Conservation (phyloP, 2,113 vertebrate genomes). For the Cyprinodon variegatus region DNA sequence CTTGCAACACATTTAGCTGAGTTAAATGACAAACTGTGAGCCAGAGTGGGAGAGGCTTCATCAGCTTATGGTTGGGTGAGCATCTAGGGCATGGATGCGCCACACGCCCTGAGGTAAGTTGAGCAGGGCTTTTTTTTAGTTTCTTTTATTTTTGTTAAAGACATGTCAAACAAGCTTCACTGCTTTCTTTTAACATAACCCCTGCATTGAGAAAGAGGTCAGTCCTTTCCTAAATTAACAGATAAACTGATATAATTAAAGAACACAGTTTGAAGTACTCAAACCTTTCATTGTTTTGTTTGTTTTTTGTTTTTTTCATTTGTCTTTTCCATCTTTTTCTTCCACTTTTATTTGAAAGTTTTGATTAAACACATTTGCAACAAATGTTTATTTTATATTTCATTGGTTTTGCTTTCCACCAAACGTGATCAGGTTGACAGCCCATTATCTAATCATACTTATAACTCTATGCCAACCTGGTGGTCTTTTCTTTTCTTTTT, state of each 20-base stretch:
- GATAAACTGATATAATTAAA: constrained; percentile 25
- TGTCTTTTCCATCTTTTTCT: neutral
- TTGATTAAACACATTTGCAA: neutral
- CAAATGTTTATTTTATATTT: neutral
- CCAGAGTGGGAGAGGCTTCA: constrained; percentile 63
- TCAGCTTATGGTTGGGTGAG: constrained; percentile 74
- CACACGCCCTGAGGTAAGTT: constrained; percentile 74
- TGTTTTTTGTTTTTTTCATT: neutral
- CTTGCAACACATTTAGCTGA: constrained; percentile 48
- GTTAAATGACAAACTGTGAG: constrained; percentile 68
- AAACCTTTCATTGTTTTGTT: neutral
- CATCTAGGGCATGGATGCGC: constrained; percentile 81
- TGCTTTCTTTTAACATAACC: constrained; percentile 4
- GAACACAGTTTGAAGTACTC: neutral
- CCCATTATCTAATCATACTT: neutral
- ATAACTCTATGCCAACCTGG: neutral
- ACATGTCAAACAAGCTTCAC: constrained; percentile 21
- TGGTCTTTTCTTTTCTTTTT: neutral
- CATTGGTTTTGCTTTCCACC: neutral
- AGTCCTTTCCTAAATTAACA: constrained; percentile 42
- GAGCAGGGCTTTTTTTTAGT: constrained; percentile 35
- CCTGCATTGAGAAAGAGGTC: constrained; percentile 34
- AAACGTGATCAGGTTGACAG: neutral
- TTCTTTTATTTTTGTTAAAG: constrained; percentile 35
- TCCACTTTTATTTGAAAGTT: neutral